phyloP scores from a whole-genome alignment of 1,140 invertebrate species.

The Lasaia peninsularis region DNA sequence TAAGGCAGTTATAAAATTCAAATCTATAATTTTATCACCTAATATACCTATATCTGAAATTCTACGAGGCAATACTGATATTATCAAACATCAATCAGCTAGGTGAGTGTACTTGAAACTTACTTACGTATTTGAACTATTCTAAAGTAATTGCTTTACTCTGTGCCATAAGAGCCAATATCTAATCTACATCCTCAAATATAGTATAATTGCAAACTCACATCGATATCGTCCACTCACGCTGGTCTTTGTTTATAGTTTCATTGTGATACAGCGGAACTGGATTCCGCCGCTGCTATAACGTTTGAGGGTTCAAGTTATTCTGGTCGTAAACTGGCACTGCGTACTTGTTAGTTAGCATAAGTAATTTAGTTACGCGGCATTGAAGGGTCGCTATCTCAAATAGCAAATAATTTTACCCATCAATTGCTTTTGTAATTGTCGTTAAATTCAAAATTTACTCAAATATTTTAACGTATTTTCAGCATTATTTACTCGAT shows the following conservation, averaged over 20 bases:
- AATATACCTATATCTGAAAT: neutral
- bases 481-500: too few relatives aligned
- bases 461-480: neutral
- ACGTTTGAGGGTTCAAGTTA: constrained; percentile 30
- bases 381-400: constrained; percentile 64
- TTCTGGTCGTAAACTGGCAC: constrained; percentile 35
- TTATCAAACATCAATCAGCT: constrained; percentile 43
- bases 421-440: constrained; percentile 56
- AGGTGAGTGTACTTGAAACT: constrained; percentile 44
- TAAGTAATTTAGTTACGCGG: constrained; percentile 65
- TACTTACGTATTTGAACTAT: constrained; percentile 55
- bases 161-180: constrained; percentile 55
- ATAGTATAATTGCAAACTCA: constrained; percentile 50
- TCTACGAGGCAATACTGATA: constrained; percentile 38
- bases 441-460: constrained; percentile 28
- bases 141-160: constrained; percentile 64
- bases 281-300: neutral
- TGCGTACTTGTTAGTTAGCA: constrained; percentile 49
- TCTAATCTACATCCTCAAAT: constrained; percentile 71
- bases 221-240: constrained; percentile 34
- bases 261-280: constrained; percentile 14
- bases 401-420: constrained; percentile 62
- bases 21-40: neutral
- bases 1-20: too few relatives aligned
- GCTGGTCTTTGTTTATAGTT: constrained; percentile 36